A percentile compares a stretch with the other conserved stretches of the same genome.
phyloP scores from a whole-genome alignment of 2,797 vertebrate species.

The Epinephelus coioides region DNA sequence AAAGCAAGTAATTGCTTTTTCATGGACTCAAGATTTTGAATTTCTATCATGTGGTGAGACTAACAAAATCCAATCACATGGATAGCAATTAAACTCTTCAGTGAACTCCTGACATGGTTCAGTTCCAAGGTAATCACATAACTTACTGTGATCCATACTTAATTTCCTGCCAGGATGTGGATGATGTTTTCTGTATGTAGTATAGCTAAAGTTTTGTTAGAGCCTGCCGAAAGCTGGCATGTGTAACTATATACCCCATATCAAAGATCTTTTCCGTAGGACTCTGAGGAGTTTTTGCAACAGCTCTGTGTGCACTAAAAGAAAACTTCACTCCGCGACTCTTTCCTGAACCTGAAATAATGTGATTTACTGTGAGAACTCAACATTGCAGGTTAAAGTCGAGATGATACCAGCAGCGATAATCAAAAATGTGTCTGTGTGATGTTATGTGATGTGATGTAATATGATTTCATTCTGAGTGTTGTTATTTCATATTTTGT shows the following conservation, averaged over 20 bases:
- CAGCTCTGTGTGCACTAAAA: not conserved
- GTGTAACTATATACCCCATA: conserved; percentile 13
- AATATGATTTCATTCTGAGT: not conserved
- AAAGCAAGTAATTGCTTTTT: conserved; percentile 87
- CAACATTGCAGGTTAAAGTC: not conserved
- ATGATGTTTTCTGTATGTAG: conserved; percentile 53
- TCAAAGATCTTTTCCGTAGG: not conserved
- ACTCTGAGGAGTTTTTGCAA: not conserved
- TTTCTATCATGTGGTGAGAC: conserved; percentile 80
- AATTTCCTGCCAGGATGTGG: conserved; percentile 64
- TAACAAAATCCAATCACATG: conserved; percentile 78
- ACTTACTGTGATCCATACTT: conserved; percentile 75
- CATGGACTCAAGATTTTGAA: conserved; percentile 82
- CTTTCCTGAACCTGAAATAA: not conserved
- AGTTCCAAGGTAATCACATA: conserved; percentile 75
- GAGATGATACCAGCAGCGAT: not conserved
- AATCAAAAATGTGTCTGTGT: not conserved
- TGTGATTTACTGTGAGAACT: not conserved
- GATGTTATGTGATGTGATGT: not conserved
- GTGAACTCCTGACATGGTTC: conserved; percentile 81
- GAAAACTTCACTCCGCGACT: not conserved
- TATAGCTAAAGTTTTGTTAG: conserved; percentile 42
- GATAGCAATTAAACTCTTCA: conserved; percentile 84
- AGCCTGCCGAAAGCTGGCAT: conserved; percentile 33
- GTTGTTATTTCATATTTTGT: conserved; percentile 3